Base-by-base conservation (phyloP, 2,888 invertebrate species). In the Tupiocoris notatus region DNA sequence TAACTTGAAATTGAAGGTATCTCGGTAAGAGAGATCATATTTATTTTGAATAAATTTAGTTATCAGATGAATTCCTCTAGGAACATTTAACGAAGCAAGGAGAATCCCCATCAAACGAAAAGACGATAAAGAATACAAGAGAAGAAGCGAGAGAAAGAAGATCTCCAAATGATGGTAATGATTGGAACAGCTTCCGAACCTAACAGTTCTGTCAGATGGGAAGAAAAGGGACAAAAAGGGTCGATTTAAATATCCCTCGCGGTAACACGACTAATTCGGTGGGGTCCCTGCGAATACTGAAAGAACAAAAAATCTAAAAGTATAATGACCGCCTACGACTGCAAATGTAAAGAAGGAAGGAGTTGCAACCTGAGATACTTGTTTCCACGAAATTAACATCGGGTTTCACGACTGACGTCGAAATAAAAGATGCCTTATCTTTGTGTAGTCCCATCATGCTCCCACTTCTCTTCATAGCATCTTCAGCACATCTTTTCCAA, bases 261-360 rank as follows among this genome's bases (percentile, higher is more conserved):
- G 25, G 66, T 76, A 76, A 76, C 76, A 68, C 76, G 76, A 67
- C 76, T 76, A 76, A 76, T 76, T 76, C 76, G 76, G 76, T 12
- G 39, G 12, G 39, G 39, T 12, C 6, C 12, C 6, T 39, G 12
- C 3, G 39, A 39, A 39, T 39, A 39, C 39, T 39, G 39, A 25
- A 25, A 61, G 25, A 76, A 68, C 66, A 76, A 39, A 76, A 21
- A 67, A 76, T 76, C 39, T 76, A 76, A 76, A 76, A 76, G 76
- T 76, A 58, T 76, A 76, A 76, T 76, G 76, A 67, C 76, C 25
- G 67, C 39, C 6, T 3, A 39, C 76, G 66, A 76, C 76, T 76
- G 67, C 76, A 76, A 76, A 76, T 61, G 76, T 24, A 67, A 67
- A 73, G 57, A 56, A 75, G 63, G 57, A 75, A 73, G 64, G 61